Conservation (phyloP, 1,140 invertebrate genomes). For the Listronotus oregonensis region DNA sequence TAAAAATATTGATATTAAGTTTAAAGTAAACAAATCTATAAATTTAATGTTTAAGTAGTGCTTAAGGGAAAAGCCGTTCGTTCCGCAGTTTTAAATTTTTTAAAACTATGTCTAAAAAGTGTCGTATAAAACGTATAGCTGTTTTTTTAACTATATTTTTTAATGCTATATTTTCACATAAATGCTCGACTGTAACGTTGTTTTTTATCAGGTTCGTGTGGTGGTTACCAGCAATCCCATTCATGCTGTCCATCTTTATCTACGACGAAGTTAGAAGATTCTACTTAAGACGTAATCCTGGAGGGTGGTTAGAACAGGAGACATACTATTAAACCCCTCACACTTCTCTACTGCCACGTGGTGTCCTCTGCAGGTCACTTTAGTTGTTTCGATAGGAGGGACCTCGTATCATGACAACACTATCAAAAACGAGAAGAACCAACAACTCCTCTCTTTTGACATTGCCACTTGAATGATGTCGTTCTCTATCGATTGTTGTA, state of each 20-base stretch:
- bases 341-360: conserved; percentile 46
- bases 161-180: too few species aligned
- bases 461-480: conserved; percentile 46
- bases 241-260: conserved; percentile 95
- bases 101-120: too few species aligned
- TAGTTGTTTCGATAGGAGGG: conserved; percentile 49
- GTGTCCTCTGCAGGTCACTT: conserved; percentile 32
- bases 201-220: conserved; percentile 78
- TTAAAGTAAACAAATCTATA: too few species aligned
- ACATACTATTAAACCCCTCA: conserved; percentile 87
- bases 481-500: conserved; percentile 55
- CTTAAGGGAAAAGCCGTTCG: too few species aligned
- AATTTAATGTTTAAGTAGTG: too few species aligned
- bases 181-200: too few species aligned
- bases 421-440: conserved; percentile 30
- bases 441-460: conserved; percentile 31
- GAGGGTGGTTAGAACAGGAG: conserved; percentile 97
- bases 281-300: conserved; percentile 94
- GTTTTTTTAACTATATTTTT: too few species aligned
- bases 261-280: conserved; percentile 97
- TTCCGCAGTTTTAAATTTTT: too few species aligned
- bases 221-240: conserved; percentile 97
- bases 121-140: too few species aligned
- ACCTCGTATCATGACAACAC: conserved; percentile 44
- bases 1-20: too few species aligned